These are phyloP conservation scores for Meiosimyza platycephala DNA, from an alignment of 2,888 invertebrate species.

Conservation along the genomic window DNA sequence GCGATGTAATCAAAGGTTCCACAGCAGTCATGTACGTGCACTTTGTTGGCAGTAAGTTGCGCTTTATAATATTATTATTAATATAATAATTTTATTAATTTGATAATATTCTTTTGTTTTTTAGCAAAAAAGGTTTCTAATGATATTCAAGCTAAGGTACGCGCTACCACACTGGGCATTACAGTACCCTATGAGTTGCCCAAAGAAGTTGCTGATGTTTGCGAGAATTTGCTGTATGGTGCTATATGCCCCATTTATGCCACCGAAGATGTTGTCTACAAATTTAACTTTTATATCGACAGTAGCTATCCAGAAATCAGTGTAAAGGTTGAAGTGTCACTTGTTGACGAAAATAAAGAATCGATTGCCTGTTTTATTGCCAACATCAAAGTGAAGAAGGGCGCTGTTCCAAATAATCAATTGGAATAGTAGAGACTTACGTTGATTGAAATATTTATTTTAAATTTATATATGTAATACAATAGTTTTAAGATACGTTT, in stretches of 20 bases:
- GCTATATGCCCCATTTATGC: slow-evolving; percentile 60
- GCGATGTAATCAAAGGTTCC: slow-evolving; percentile 56
- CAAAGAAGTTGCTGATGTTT: slow-evolving; percentile 57
- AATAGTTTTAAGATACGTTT: no score
- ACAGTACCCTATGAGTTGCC: slow-evolving; percentile 59
- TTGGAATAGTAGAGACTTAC: no score
- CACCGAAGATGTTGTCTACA: slow-evolving; percentile 59
- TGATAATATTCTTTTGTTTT: no score
- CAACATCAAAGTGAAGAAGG: slow-evolving; percentile 57
- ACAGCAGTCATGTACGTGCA: slow-evolving; percentile 56
- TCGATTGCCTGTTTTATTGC: slow-evolving; percentile 56
- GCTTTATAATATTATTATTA: no score
- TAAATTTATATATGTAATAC: no score
- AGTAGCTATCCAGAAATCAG: slow-evolving; percentile 56
- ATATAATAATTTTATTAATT: no score
- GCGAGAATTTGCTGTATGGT: slow-evolving; percentile 54
- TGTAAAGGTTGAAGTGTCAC: slow-evolving; percentile 57
- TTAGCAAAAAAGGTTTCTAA: not conserved
- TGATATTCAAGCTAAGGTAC: slow-evolving; percentile 46
- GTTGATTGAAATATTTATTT: no score
- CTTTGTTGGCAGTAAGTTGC: slow-evolving; percentile 56
- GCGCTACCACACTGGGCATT: slow-evolving; percentile 57
- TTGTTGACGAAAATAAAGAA: slow-evolving; percentile 49
- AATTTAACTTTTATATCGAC: slow-evolving; percentile 58
- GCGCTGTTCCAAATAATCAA: not conserved